Conservation (phyloP, 1,140 invertebrate species). For the Drosophila lowei region DNA sequence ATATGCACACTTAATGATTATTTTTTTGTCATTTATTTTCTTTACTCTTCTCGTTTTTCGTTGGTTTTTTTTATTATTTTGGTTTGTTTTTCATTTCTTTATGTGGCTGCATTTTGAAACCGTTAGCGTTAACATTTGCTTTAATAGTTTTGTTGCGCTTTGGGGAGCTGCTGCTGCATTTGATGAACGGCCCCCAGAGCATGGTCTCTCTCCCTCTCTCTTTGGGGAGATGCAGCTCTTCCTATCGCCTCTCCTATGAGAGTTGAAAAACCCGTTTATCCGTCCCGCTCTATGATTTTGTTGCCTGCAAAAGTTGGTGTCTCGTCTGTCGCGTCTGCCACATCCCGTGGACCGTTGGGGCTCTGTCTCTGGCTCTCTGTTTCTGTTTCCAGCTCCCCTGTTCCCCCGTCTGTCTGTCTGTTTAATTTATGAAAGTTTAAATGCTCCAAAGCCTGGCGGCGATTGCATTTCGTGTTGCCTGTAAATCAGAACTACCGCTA, state of each 20-base stretch:
- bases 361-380: slow-evolving; percentile 4
- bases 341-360: neutral
- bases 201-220: neutral
- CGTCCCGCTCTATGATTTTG: slow-evolving; percentile 58
- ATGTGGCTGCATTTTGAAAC: slow-evolving; percentile 66
- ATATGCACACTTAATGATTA: slow-evolving; percentile 33
- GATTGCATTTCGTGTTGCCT: slow-evolving; percentile 70
- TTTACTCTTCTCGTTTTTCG: slow-evolving; percentile 10
- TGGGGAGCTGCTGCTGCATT: slow-evolving; percentile 30
- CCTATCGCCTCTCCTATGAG: slow-evolving; percentile 9
- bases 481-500: slow-evolving; percentile 77
- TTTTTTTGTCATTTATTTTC: neutral
- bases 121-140: slow-evolving; percentile 68
- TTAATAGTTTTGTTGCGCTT: slow-evolving; percentile 55
- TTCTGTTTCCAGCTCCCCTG: no score
- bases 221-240: no score
- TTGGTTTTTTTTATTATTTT: slow-evolving; percentile 27
- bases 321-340: slow-evolving; percentile 22
- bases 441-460: slow-evolving; percentile 51
- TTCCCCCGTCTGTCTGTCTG: slow-evolving; percentile 13
- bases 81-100: slow-evolving; percentile 26
- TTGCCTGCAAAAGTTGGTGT: slow-evolving; percentile 36
- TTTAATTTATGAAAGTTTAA: slow-evolving; percentile 80
- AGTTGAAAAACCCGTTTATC: slow-evolving; percentile 58
- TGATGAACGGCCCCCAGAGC: slow-evolving; percentile 59